phyloP scores from a whole-genome alignment of 92 coral and sea anemone genomes.

The Umimayanthus kanabou region DNA sequence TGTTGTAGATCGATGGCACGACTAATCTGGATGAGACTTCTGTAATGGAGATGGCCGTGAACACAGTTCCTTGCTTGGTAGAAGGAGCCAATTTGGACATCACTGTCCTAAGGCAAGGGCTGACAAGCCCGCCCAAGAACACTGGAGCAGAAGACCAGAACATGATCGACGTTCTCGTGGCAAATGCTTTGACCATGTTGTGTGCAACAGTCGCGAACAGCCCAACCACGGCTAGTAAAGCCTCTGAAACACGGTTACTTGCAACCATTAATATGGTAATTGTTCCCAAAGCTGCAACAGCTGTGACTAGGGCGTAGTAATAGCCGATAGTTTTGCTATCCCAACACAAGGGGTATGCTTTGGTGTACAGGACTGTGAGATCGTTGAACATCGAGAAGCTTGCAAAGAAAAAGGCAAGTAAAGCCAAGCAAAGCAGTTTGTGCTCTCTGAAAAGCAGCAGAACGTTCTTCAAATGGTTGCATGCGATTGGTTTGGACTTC shows the following conservation, averaged over 20 bases:
- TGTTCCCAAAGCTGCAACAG: no score
- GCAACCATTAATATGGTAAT: no score
- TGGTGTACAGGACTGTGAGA: slow-evolving; percentile 39
- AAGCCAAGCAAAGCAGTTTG: slow-evolving; percentile 14
- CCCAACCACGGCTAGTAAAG: slow-evolving; percentile 41
- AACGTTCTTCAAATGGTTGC: neutral
- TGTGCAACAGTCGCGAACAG: slow-evolving; percentile 10
- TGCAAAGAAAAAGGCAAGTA: slow-evolving; percentile 39
- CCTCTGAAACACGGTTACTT: slow-evolving; percentile 17
- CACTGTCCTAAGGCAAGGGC: slow-evolving; percentile 46
- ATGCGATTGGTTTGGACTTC: neutral
- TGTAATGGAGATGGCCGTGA: slow-evolving; percentile 42
- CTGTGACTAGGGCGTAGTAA: no score
- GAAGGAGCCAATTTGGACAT: slow-evolving; percentile 44
- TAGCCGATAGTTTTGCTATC: neutral
- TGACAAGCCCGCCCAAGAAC: slow-evolving; percentile 35
- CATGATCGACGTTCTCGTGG: slow-evolving; percentile 44
- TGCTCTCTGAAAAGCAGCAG: neutral
- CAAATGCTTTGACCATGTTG: slow-evolving; percentile 37
- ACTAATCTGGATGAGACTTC: slow-evolving; percentile 43
- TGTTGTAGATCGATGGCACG: slow-evolving; percentile 39
- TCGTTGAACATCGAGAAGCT: slow-evolving; percentile 42
- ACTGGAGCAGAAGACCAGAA: slow-evolving; percentile 51
- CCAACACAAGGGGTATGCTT: slow-evolving; percentile 55
- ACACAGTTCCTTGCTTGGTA: slow-evolving; percentile 48